phyloP scores from a whole-genome alignment of 2,888 invertebrate genomes.

The Tipula unca region DNA sequence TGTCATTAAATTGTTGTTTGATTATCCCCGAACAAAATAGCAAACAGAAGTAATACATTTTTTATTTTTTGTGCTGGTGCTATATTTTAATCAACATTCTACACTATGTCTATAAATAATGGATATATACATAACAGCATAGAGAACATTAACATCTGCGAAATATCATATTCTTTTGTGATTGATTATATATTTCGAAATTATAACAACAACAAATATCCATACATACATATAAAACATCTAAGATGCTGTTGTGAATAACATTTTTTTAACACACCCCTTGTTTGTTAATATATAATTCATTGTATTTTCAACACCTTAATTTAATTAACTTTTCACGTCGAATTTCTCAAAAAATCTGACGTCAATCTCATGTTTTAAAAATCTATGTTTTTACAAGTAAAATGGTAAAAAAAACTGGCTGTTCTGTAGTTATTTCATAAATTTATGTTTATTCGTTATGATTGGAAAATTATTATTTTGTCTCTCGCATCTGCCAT shows the following conservation, averaged over 20 bases:
- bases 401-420: background rate
- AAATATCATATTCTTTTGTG: background rate
- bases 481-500: background rate
- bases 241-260: background rate
- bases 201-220: background rate
- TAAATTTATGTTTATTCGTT: background rate
- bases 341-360: background rate
- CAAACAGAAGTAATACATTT: background rate
- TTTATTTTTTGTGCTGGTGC: background rate
- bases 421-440: background rate
- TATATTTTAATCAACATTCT: background rate
- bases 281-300: background rate
- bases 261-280: background rate
- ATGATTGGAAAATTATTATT: background rate
- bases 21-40: background rate
- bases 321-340: slow-evolving; percentile 8
- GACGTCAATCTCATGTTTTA: background rate
- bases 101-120: background rate
- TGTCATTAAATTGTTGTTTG: background rate
- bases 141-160: background rate
- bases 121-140: background rate
- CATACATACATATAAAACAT: no score
- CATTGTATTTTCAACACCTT: background rate
- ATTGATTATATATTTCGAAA: slow-evolving; percentile 2
- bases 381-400: background rate